These are phyloP conservation scores for Puntigrus tetrazona DNA, from an alignment of 2,113 vertebrate genomes.

Conservation along the genomic window DNA sequence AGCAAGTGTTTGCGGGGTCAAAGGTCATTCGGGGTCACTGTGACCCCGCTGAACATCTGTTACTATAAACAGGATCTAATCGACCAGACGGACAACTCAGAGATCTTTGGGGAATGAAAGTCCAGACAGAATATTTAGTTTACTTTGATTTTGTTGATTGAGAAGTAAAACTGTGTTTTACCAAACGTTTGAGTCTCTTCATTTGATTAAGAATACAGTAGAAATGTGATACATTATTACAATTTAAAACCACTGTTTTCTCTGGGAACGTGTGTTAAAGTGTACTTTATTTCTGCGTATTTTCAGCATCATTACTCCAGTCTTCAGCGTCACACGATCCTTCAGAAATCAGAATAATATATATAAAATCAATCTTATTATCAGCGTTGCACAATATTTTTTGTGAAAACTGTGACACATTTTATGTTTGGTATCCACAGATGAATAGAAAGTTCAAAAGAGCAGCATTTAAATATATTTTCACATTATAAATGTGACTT, in stretches of 20 bases:
- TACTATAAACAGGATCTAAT: neutral
- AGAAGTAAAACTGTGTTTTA: no score
- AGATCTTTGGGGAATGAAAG: neutral
- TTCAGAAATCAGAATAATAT: neutral
- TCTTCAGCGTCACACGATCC: neutral
- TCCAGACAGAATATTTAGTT: neutral
- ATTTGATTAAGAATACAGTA: neutral
- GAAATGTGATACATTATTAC: neutral
- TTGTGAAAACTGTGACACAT: neutral
- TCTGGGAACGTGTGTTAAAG: neutral
- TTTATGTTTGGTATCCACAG: neutral
- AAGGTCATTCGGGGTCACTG: neutral
- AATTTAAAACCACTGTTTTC: neutral
- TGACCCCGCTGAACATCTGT: neutral
- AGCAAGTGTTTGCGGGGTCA: neutral
- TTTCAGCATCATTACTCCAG: neutral
- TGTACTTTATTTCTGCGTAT: neutral
- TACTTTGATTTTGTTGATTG: neutral
- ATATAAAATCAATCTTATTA: no score
- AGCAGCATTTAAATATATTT: neutral
- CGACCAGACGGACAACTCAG: neutral
- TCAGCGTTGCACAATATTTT: neutral
- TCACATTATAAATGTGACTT: neutral
- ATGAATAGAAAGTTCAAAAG: neutral
- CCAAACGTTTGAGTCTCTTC: no score